Conservation (phyloP, 2,888 invertebrate genomes). For the Chrysodeixis includens region DNA sequence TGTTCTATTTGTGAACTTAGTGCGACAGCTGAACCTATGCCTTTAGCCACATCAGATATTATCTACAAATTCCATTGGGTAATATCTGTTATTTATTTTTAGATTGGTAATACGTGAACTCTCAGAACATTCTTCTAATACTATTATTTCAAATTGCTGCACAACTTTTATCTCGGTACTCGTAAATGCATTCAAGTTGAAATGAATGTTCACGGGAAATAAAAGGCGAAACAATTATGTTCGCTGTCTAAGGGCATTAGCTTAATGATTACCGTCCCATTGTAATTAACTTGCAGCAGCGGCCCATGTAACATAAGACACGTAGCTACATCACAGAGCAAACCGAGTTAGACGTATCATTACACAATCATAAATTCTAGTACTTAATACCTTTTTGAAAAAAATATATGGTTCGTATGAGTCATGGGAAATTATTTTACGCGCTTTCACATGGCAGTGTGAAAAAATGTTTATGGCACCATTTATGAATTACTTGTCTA, state of each 20-base stretch:
- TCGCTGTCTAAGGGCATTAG: slow-evolving; percentile 67
- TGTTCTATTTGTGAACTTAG: slow-evolving; percentile 58
- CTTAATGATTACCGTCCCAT: slow-evolving; percentile 73
- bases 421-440: slow-evolving; percentile 61
- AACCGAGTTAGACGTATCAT: slow-evolving; percentile 65
- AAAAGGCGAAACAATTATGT: slow-evolving; percentile 72
- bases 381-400: slow-evolving; percentile 51
- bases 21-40: slow-evolving; percentile 57
- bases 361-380: slow-evolving; percentile 61
- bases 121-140: slow-evolving; percentile 13
- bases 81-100: slow-evolving; percentile 41
- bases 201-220: slow-evolving; percentile 62
- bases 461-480: slow-evolving; percentile 40
- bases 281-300: slow-evolving; percentile 69
- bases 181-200: slow-evolving; percentile 37
- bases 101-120: background rate
- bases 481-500: slow-evolving; percentile 33
- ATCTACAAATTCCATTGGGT: slow-evolving; percentile 52
- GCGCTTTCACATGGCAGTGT: slow-evolving; percentile 52
- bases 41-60: slow-evolving; percentile 45
- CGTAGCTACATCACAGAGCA: slow-evolving; percentile 59
- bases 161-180: slow-evolving; percentile 35
- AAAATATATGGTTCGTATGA: slow-evolving; percentile 56
- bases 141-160: slow-evolving; percentile 23
- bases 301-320: slow-evolving; percentile 63